Base-by-base conservation (phyloP, 2,888 invertebrate species). In the Allygus modestus region DNA sequence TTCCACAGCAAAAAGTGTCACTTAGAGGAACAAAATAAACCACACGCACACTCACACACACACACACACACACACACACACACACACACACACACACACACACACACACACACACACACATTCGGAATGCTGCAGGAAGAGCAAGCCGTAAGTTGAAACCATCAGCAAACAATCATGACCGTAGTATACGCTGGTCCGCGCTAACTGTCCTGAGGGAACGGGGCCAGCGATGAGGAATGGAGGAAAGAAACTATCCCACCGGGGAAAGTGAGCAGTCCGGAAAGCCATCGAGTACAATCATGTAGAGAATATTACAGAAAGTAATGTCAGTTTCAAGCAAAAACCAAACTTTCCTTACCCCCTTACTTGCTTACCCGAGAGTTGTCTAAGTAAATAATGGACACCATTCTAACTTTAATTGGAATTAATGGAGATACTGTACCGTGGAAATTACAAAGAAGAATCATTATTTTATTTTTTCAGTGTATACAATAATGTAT, bases 1-100 rank as follows among this genome's bases (percentile, higher is more conserved):
- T 73, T 73, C 73, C 73, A 73, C 73, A 73, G 73, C 4, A 41
- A 69, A 54, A 5, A 65, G 28, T 65, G 17, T 65, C 31, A 20
- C 51, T 23, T 15, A 54, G 54, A 54, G 54, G 20, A 54, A 54
- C 58, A 65, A 65, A 31, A 1, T 17, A 65, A 65, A 65, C 65
- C 65, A 28, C 0, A 1, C 26, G 5, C 65, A 65, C 65, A 9
- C 28, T 2, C 58, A 12, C 51, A 51, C 17, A 51, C n/a, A n/a
- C 51, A 51, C 51, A 4, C 51, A n/a, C 51, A 51, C 15, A n/a
- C n/a, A n/a, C 51, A 51, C 15, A 51, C 51, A 58, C 58, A 12
- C 58, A 58, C 58, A 23, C 58, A 28, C 65, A 65, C 65, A 28
- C 0, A 1, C 26, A 12, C 65, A 65, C 65, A 9, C 28, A 5